These are phyloP conservation scores for Drosophila prolongata DNA, from an alignment of 2,888 invertebrate genomes.

Conservation along the genomic window DNA sequence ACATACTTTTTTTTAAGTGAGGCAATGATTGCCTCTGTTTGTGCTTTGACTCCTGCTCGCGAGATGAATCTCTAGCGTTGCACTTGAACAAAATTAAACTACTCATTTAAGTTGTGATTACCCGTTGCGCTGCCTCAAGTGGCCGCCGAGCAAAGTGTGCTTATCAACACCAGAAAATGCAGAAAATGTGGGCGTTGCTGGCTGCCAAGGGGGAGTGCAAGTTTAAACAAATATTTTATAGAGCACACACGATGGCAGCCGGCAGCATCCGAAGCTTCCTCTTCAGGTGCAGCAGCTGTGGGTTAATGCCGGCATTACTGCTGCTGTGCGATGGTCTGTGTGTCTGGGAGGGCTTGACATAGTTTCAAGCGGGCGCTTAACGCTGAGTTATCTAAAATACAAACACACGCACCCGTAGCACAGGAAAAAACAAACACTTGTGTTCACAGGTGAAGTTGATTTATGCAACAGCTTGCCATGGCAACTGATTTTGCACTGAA, in stretches of 20 bases:
- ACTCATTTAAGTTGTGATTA: slow-evolving; percentile 71
- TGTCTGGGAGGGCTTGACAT: slow-evolving; percentile 43
- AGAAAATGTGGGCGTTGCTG: slow-evolving; percentile 1
- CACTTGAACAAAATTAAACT: slow-evolving; percentile 74
- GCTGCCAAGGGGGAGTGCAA: slow-evolving; percentile 21
- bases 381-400: slow-evolving; percentile 48
- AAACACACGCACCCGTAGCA: slow-evolving; percentile 29
- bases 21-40: neutral
- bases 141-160: slow-evolving; percentile 64
- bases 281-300: slow-evolving; percentile 29
- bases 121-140: slow-evolving; percentile 66
- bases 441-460: slow-evolving; percentile 60
- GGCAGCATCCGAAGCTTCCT: slow-evolving; percentile 21
- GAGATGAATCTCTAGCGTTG: slow-evolving; percentile 15
- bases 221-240: slow-evolving; percentile 74
- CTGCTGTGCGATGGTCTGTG: slow-evolving; percentile 5
- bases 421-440: slow-evolving; percentile 14
- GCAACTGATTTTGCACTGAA: slow-evolving; percentile 39
- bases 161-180: slow-evolving; percentile 67
- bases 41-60: neutral
- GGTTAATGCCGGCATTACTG: slow-evolving; percentile 36
- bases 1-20: neutral
- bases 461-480: slow-evolving; percentile 73
- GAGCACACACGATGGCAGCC: slow-evolving; percentile 60
- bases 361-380: slow-evolving; percentile 48